These are phyloP conservation scores for Xylocopa sonorina DNA, from an alignment of 1,140 invertebrate genomes.

Conservation along the genomic window DNA sequence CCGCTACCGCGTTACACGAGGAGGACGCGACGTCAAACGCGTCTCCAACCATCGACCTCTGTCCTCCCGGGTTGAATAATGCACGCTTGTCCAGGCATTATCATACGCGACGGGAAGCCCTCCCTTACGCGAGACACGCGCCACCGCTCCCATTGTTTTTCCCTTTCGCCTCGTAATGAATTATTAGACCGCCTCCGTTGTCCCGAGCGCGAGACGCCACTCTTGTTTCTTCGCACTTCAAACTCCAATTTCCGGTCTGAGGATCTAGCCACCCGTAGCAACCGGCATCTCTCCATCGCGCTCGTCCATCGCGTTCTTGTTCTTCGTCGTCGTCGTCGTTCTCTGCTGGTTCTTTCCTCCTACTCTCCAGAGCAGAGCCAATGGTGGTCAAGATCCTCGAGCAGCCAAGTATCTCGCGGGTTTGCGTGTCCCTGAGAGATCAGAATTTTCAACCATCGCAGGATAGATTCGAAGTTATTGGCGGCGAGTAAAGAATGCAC, in stretches of 20 bases:
- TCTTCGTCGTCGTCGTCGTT: background rate
- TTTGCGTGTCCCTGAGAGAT: no score
- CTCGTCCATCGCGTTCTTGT: no score
- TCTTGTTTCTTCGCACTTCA: conserved; percentile 44
- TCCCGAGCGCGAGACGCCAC: background rate
- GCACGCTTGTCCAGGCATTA: conserved; percentile 61
- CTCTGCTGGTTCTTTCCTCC: background rate
- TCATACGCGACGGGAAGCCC: conserved; percentile 31
- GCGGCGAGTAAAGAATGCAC: no score
- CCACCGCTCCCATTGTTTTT: conserved; percentile 39
- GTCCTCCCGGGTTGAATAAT: conserved; percentile 62
- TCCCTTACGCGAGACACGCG: background rate
- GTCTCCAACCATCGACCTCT: conserved; percentile 36
- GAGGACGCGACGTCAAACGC: conserved; percentile 57
- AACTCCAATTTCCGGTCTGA: conserved; percentile 42
- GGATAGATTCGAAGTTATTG: no score
- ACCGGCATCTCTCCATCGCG: background rate
- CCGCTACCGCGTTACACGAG: conserved; percentile 23
- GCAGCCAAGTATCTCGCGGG: no score
- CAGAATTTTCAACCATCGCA: no score
- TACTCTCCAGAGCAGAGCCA: no score
- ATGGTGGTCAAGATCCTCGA: no score
- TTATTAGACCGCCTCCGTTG: conserved; percentile 47
- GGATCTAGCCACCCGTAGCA: conserved; percentile 1
- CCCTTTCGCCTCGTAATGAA: conserved; percentile 45